Evolutionary conservation across 2,797 vertebrate genomes (phyloP).

Genomic region (Phylloscopus collybita): DNA sequence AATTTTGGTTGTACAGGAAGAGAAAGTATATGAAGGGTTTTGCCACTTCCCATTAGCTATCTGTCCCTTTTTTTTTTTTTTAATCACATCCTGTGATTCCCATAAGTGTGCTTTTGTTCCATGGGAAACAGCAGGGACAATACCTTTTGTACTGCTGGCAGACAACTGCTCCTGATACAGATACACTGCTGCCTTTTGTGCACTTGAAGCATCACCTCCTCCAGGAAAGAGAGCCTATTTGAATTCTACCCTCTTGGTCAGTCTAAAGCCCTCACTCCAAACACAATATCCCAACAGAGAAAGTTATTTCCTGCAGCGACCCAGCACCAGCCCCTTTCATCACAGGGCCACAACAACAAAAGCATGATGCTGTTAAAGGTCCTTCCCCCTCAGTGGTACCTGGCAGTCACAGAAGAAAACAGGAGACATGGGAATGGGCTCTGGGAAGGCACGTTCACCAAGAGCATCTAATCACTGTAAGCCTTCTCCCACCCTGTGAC

Average conservation of each 20-base stretch:
- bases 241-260: slow-evolving; percentile 35
- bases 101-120: background rate
- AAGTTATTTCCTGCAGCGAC: background rate
- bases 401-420: background rate
- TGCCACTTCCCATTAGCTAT: background rate
- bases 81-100: background rate
- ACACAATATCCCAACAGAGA: background rate
- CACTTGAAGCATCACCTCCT: background rate
- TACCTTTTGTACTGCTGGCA: slow-evolving; percentile 27
- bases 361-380: background rate
- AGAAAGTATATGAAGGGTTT: background rate
- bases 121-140: slow-evolving; percentile 26
- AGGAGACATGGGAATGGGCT: background rate
- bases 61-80: background rate
- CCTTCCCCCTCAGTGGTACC: background rate
- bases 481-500: background rate
- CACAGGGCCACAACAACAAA: background rate
- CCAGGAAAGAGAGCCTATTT: background rate
- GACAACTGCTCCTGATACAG: slow-evolving; percentile 10
- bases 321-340: slow-evolving; percentile 14
- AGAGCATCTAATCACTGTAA: background rate
- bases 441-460: background rate
- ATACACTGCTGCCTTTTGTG: background rate
- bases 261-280: background rate
- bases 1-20: slow-evolving; percentile 11